A percentile compares a stretch with the other conserved stretches of the same genome.
Evolutionary conservation across 2,888 invertebrate species (phyloP).

Genomic region (Agrilus biguttatus): DNA sequence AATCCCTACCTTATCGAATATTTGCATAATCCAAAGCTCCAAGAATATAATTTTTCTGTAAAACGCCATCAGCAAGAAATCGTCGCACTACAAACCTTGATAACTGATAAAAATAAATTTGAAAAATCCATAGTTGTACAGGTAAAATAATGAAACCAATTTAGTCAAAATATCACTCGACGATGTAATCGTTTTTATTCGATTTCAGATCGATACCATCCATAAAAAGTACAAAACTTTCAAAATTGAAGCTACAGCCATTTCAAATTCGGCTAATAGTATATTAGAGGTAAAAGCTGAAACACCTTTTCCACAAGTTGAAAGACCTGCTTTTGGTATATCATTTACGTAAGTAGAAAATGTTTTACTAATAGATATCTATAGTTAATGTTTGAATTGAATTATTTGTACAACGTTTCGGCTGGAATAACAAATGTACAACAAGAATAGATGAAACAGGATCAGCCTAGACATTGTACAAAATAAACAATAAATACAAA

Average conservation of each 20-base stretch:
- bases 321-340: constrained; percentile 21
- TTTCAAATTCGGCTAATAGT: constrained; percentile 14
- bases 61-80: too few relatives aligned
- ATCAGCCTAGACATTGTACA: too few relatives aligned
- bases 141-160: too few relatives aligned
- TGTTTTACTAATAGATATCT: constrained; percentile 3
- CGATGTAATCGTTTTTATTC: background rate
- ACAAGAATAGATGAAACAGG: too few relatives aligned
- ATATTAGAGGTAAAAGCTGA: constrained; percentile 20
- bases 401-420: too few relatives aligned
- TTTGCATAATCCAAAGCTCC: constrained; percentile 23
- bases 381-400: too few relatives aligned
- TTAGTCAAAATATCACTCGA: too few relatives aligned
- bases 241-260: constrained; percentile 19
- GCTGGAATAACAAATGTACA: too few relatives aligned
- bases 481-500: too few relatives aligned
- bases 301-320: constrained; percentile 25
- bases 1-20: constrained; percentile 21
- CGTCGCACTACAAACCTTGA: too few relatives aligned
- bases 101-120: too few relatives aligned
- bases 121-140: constrained; percentile 5
- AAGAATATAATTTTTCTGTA: too few relatives aligned
- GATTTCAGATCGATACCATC: constrained; percentile 25
- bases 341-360: constrained; percentile 17
- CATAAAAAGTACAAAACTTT: constrained; percentile 20